phyloP scores from a whole-genome alignment of 2,888 invertebrate species.

The Drosophila kanekoi region DNA sequence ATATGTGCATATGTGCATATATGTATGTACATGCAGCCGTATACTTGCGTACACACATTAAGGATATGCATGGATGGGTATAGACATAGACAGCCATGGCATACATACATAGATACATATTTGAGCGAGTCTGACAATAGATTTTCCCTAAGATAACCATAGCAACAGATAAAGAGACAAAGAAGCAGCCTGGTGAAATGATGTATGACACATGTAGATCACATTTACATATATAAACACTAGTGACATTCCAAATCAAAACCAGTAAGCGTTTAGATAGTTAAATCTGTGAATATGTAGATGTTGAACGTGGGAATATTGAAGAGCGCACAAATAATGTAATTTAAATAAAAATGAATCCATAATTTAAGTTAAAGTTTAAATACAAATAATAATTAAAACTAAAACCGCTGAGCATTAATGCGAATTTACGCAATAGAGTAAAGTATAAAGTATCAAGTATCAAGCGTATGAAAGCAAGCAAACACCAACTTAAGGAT shows the following conservation, averaged over 20 bases:
- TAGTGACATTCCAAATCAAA: conserved; percentile 29
- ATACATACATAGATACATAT: conserved; percentile 9
- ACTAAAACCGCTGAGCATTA: conserved; percentile 50
- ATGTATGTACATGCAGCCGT: conserved; percentile 10
- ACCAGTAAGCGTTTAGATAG: conserved; percentile 60
- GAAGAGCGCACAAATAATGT: conserved; percentile 71
- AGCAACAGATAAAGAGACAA: conserved; percentile 8
- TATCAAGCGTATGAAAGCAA: conserved; percentile 21
- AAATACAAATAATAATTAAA: too few relatives aligned
- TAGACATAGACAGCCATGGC: conserved; percentile 12
- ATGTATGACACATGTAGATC: conserved; percentile 15
- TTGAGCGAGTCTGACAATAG: conserved; percentile 29
- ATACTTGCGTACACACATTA: background rate
- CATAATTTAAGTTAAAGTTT: conserved; percentile 68
- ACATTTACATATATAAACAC: conserved; percentile 11
- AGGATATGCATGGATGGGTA: conserved; percentile 17
- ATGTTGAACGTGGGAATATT: conserved; percentile 46
- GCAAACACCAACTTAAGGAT: conserved; percentile 31
- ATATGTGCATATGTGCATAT: too few relatives aligned
- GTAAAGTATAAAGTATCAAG: too few relatives aligned
- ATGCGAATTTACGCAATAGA: conserved; percentile 56
- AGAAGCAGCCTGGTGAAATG: conserved; percentile 17
- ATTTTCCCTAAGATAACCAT: conserved; percentile 21
- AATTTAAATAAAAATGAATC: conserved; percentile 55
- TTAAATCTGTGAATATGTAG: conserved; percentile 46